phyloP scores from a whole-genome alignment of 2,797 vertebrate species.

The Hirundo rustica region DNA sequence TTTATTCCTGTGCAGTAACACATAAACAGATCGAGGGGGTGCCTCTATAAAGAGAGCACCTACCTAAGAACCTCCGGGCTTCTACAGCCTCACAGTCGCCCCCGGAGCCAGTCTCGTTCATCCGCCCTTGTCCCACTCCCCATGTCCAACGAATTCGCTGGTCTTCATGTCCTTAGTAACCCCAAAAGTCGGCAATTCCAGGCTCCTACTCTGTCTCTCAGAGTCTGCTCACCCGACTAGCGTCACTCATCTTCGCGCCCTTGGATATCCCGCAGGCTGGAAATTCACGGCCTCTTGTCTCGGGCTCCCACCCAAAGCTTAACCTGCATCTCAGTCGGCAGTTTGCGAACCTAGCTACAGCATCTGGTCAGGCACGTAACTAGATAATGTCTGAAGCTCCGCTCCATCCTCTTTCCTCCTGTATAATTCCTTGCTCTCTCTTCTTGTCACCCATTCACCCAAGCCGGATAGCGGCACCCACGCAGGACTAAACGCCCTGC shows the following conservation, averaged over 20 bases:
- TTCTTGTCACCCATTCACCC: not conserved
- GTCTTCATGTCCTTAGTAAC: not conserved
- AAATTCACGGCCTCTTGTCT: not conserved
- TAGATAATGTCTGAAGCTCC: not conserved
- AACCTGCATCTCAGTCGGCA: not conserved
- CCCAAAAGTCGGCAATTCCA: not conserved
- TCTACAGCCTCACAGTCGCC: not conserved
- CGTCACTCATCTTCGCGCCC: too few relatives aligned
- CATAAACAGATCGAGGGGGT: not conserved
- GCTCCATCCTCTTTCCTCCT: not conserved
- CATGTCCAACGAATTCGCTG: not conserved
- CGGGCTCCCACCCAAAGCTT: not conserved
- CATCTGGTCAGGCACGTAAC: not conserved
- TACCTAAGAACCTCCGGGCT: not conserved
- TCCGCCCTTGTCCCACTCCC: not conserved
- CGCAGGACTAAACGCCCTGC: accelerated
- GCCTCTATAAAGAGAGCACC: not conserved
- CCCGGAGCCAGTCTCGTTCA: not conserved
- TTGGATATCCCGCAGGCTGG: too few relatives aligned
- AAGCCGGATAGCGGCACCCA: accelerated
- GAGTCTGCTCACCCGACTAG: not conserved
- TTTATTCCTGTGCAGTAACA: not conserved
- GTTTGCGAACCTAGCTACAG: not conserved
- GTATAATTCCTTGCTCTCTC: not conserved
- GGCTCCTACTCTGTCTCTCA: not conserved